Evolutionary conservation across 64 coral and sea anemone species (phyloP).

Genomic region (Stichodactyla mertensii): DNA sequence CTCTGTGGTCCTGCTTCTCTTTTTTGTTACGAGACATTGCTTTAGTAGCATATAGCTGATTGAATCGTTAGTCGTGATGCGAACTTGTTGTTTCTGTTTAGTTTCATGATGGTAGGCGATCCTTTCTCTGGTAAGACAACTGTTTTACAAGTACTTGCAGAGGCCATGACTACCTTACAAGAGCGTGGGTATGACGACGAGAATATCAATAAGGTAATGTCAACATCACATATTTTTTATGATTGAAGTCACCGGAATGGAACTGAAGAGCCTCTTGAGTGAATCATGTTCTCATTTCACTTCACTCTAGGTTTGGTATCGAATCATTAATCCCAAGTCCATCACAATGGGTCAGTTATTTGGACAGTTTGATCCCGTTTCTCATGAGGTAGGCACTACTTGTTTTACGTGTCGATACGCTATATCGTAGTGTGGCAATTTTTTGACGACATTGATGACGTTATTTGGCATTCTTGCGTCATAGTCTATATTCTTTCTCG

Average conservation of each 20-base stretch:
- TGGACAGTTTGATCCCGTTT: slow-evolving; percentile 99
- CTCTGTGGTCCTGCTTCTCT: too few relatives aligned
- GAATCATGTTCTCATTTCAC: background rate
- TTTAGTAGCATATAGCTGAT: too few relatives aligned
- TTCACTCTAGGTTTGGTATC: slow-evolving; percentile 72
- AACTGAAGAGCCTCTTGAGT: too few relatives aligned
- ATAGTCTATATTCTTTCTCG: too few relatives aligned
- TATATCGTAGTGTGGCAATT: background rate
- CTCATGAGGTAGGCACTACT: slow-evolving; percentile 62
- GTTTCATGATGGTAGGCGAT: slow-evolving; percentile 99
- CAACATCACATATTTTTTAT: too few relatives aligned
- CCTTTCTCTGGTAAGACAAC: slow-evolving; percentile 88
- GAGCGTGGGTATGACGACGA: slow-evolving; percentile 88
- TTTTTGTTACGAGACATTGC: too few relatives aligned
- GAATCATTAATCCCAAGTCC: slow-evolving; percentile 93
- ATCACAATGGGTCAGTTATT: slow-evolving; percentile 98
- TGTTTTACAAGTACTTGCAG: slow-evolving; percentile 81
- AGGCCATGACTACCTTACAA: slow-evolving; percentile 65
- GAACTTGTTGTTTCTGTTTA: slow-evolving; percentile 17
- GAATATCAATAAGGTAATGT: slow-evolving; percentile 86
- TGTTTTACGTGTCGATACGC: background rate
- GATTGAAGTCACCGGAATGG: too few relatives aligned
- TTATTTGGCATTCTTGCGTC: too few relatives aligned
- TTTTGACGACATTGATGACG: background rate
- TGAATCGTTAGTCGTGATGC: too few relatives aligned